Evolutionary conservation across 2,888 invertebrate species (phyloP).

Genomic region (Drosophila antonietae): DNA sequence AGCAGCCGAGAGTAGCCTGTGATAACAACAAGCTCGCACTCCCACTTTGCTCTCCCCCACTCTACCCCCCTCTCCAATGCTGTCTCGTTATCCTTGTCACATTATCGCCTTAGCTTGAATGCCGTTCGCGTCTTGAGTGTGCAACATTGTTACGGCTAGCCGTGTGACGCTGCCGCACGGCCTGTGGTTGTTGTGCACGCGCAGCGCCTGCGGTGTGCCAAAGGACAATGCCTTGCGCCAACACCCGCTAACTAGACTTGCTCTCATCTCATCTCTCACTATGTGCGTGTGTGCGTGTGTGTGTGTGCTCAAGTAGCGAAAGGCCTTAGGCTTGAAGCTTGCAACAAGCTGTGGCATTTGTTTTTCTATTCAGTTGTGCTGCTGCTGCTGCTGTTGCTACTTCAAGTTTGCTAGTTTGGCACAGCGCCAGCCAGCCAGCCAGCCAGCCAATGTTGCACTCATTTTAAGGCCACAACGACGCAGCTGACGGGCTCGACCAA

Average conservation of each 20-base stretch:
- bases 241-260: conserved; percentile 22
- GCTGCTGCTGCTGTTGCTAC: conserved; percentile 22
- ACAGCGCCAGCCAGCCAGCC: conserved; percentile 66
- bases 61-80: neutral
- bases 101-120: conserved; percentile 77
- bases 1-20: conserved; percentile 34
- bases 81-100: conserved; percentile 79
- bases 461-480: conserved; percentile 73
- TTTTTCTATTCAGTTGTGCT: conserved; percentile 33
- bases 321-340: conserved; percentile 62
- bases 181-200: conserved; percentile 70
- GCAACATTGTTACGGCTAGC: conserved; percentile 75
- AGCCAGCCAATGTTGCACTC: conserved; percentile 77
- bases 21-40: conserved; percentile 63
- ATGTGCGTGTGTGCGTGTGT: conserved; percentile 26
- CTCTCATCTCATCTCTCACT: neutral
- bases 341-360: conserved; percentile 62
- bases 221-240: conserved; percentile 57
- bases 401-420: conserved; percentile 70
- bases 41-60: neutral
- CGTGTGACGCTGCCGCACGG: conserved; percentile 32
- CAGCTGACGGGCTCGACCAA: conserved; percentile 55
- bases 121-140: conserved; percentile 71
- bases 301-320: conserved; percentile 76
- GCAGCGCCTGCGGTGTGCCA: conserved; percentile 65